Conservation (phyloP, 2,888 invertebrate genomes). For the Epicampocera succincta region DNA sequence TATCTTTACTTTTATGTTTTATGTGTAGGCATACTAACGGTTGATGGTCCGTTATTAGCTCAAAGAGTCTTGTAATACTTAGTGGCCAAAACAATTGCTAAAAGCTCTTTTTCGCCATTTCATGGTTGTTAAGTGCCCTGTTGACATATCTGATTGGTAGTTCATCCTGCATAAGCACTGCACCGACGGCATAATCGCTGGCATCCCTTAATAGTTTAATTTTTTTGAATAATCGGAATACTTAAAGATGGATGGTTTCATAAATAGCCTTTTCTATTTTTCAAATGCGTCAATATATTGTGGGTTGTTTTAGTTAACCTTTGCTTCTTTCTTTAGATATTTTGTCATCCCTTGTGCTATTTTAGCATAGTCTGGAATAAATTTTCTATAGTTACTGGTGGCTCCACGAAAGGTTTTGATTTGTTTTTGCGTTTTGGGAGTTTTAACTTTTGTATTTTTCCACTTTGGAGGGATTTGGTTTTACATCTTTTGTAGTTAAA, state of each 20-base stretch:
- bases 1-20: too few species aligned
- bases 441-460: constrained; percentile 49
- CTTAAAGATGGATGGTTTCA: constrained; percentile 40
- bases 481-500: constrained; percentile 50
- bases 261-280: constrained; percentile 50
- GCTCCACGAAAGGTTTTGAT: too few species aligned
- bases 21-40: constrained; percentile 39
- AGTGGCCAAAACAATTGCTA: constrained; percentile 4
- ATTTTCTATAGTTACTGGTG: too few species aligned
- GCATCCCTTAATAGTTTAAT: constrained; percentile 57
- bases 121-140: constrained; percentile 57
- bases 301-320: constrained; percentile 39
- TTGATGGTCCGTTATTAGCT: constrained; percentile 7
- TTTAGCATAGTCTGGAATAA: too few species aligned
- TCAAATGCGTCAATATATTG: too few species aligned
- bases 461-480: constrained; percentile 72
- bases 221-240: constrained; percentile 42
- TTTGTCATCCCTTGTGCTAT: constrained; percentile 26
- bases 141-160: constrained; percentile 58
- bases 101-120: constrained; percentile 49
- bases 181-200: constrained; percentile 49
- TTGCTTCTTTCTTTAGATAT: constrained; percentile 28
- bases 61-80: constrained; percentile 34
- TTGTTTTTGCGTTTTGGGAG: too few species aligned
- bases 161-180: constrained; percentile 54